Conservation (phyloP, 1,140 invertebrate species). For the Drosophila auraria region DNA sequence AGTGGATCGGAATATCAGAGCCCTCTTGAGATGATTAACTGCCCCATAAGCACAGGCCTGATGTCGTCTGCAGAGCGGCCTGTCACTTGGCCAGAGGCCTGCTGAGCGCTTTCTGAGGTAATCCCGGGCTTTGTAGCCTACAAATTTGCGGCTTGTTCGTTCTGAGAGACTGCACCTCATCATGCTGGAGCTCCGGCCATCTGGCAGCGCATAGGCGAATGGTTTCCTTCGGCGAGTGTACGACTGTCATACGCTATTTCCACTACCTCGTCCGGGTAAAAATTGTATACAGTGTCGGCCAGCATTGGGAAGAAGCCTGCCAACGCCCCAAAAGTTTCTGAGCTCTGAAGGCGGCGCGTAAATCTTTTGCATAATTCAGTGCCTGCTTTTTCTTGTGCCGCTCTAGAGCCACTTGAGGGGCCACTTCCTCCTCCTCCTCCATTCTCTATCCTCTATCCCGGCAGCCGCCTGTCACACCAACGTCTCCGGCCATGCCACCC, state of each 20-base stretch:
- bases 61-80: constrained; percentile 37
- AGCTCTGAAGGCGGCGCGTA: constrained; percentile 65
- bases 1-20: neutral
- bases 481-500: constrained; percentile 50
- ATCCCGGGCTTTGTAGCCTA: constrained; percentile 67
- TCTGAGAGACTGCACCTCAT: constrained; percentile 18
- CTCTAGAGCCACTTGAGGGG: constrained; percentile 45
- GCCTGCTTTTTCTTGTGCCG: constrained; percentile 50
- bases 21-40: constrained; percentile 66
- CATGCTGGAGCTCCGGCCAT: constrained; percentile 24
- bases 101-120: constrained; percentile 68
- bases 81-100: constrained; percentile 57
- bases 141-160: constrained; percentile 46
- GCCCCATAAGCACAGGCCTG: constrained; percentile 13
- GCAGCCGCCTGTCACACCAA: constrained; percentile 76
- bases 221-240: constrained; percentile 43
- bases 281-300: constrained; percentile 56
- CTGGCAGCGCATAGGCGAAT: constrained; percentile 17
- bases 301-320: constrained; percentile 16
- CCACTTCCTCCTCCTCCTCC: constrained; percentile 17
- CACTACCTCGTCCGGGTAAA: constrained; percentile 45
- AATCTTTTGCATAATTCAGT: constrained; percentile 85
- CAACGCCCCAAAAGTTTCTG: constrained; percentile 62
- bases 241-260: constrained; percentile 66
- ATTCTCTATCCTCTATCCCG: constrained; percentile 5